A percentile compares a stretch with the other conserved stretches of the same genome.
Evolutionary conservation across 92 coral and sea anemone genomes (phyloP).

Genomic region (Montipora capitata): DNA sequence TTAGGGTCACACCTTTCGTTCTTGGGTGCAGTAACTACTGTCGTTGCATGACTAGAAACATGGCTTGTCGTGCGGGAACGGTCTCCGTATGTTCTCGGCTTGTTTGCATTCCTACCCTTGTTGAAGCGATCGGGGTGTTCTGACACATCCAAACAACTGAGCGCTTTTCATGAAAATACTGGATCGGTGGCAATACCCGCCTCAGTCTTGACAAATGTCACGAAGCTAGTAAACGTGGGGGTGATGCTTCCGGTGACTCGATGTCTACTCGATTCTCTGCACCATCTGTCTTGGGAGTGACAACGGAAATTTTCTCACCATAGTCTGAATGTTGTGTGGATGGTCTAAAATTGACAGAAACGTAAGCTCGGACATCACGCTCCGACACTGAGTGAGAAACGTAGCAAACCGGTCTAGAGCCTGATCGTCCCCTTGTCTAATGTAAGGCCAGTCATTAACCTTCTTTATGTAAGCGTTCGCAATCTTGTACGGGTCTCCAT

Average conservation of each 20-base stretch:
- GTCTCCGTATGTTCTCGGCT: not conserved
- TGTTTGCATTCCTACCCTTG: slow-evolving; percentile 21
- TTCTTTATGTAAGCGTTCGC: too few relatives aligned
- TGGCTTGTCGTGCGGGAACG: not conserved
- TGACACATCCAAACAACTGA: slow-evolving; percentile 33
- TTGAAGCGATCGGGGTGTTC: slow-evolving; percentile 23
- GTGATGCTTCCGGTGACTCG: slow-evolving; percentile 2
- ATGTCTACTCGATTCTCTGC: slow-evolving; percentile 39
- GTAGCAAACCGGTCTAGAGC: slow-evolving; percentile 44
- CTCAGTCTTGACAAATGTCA: slow-evolving; percentile 54
- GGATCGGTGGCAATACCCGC: slow-evolving; percentile 71
- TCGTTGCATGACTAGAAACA: too few relatives aligned
- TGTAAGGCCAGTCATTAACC: too few relatives aligned
- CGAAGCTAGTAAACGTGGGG: slow-evolving; percentile 45
- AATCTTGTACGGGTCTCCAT: too few relatives aligned
- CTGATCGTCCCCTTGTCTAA: too few relatives aligned
- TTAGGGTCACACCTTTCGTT: not conserved
- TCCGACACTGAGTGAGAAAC: slow-evolving; percentile 68
- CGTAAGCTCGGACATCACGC: slow-evolving; percentile 59
- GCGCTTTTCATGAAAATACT: slow-evolving; percentile 67
- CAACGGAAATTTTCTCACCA: slow-evolving; percentile 67
- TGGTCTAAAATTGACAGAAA: slow-evolving; percentile 66
- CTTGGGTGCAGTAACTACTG: not conserved
- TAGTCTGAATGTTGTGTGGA: slow-evolving; percentile 64
- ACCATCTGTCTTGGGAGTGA: slow-evolving; percentile 69